Percentiles rank a stretch among this genome's conserved stretches.
Conservation (phyloP, 2,113 vertebrate species). For the Octodon degus region DNA sequence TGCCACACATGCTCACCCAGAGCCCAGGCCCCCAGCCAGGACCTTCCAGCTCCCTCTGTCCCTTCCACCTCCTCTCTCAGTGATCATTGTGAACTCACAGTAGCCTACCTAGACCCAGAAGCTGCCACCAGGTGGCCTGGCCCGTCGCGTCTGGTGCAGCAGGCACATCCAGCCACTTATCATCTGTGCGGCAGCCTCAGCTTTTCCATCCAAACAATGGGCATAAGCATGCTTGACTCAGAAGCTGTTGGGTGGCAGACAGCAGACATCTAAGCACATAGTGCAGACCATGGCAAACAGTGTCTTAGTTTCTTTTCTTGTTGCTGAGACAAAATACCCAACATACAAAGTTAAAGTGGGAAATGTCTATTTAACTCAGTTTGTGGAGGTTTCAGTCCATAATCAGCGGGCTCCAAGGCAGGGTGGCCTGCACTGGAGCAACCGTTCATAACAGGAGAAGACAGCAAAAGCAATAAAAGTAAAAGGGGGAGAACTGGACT, state of each 20-base stretch:
- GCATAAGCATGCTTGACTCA: not conserved
- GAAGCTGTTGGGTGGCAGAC: not conserved
- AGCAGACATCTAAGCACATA: not conserved
- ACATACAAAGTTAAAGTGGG: not conserved
- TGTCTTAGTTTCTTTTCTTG: too few relatives aligned
- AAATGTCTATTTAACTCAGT: not conserved
- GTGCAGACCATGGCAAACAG: not conserved
- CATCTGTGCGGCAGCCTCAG: not conserved
- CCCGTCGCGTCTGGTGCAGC: not conserved
- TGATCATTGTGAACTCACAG: not conserved
- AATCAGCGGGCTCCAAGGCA: not conserved
- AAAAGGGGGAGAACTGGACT: not conserved
- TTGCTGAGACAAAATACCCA: not conserved
- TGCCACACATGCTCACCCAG: not conserved
- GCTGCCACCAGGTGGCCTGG: not conserved
- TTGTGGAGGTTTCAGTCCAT: not conserved
- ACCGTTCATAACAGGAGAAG: not conserved
- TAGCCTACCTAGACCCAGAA: not conserved
- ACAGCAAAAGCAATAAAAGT: not conserved
- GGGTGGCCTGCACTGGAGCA: not conserved
- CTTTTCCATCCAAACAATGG: not conserved
- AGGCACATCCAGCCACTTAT: not conserved
- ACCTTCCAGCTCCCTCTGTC: not conserved
- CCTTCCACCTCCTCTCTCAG: not conserved
- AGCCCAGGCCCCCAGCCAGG: too few relatives aligned